Percentiles rank a stretch among this genome's conserved stretches.
These are phyloP conservation scores for fruit fly (Drosophila melanogaster) DNA, from an alignment of 1,140 invertebrate species.

Conservation along the genomic window DNA sequence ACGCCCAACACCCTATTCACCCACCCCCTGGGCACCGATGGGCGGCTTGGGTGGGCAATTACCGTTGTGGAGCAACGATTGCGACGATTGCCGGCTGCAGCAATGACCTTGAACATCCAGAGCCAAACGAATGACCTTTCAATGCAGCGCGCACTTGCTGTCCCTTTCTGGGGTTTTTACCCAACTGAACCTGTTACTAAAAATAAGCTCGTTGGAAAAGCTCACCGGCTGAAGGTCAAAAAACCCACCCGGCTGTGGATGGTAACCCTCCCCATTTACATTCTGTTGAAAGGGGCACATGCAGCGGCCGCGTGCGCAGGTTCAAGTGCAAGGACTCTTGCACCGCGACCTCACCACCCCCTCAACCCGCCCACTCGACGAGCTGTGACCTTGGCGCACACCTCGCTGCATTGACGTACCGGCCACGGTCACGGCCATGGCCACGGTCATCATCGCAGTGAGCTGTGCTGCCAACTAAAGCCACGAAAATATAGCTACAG, in stretches of 20 bases:
- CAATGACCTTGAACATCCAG: constrained; percentile 63
- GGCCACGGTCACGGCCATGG: constrained; percentile 57
- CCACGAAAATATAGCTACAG: background rate
- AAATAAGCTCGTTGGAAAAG: constrained; percentile 75
- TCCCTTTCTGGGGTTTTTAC: constrained; percentile 2
- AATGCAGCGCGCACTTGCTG: constrained; percentile 38
- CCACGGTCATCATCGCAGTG: constrained; percentile 22
- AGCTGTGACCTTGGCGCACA: constrained; percentile 47
- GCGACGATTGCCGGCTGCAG: constrained; percentile 47
- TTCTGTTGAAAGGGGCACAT: constrained; percentile 49
- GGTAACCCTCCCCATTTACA: background rate
- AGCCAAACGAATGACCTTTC: constrained; percentile 69
- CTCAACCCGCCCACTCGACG: background rate
- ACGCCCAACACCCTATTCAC: constrained; percentile 25
- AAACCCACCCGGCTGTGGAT: constrained; percentile 43
- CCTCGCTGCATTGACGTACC: constrained; percentile 55
- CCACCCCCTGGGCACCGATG: too few relatives aligned
- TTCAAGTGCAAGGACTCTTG: constrained; percentile 77
- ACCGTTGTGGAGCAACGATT: constrained; percentile 48
- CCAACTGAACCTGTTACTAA: constrained; percentile 56
- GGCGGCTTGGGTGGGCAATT: constrained; percentile 50
- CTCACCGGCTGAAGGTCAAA: constrained; percentile 71
- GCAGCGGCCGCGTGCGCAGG: constrained; percentile 75
- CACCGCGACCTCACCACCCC: background rate
- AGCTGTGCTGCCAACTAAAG: background rate